These are phyloP conservation scores for Clarias pachynema DNA, from an alignment of 2,797 vertebrate genomes.

Conservation along the genomic window DNA sequence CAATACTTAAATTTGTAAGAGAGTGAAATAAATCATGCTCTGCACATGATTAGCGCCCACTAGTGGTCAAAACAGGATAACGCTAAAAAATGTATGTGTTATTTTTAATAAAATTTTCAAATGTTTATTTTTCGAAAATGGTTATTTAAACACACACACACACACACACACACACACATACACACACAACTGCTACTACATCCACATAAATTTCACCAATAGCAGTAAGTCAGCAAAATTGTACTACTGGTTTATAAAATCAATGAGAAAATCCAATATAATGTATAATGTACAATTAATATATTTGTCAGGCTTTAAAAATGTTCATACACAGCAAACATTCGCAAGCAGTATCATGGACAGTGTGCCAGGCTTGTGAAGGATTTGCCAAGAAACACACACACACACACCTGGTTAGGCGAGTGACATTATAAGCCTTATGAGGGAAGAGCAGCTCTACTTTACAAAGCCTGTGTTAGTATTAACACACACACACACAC, in stretches of 20 bases:
- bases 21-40: not conserved
- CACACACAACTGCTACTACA: no score
- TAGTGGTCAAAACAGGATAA: not conserved
- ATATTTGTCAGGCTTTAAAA: constrained; percentile 2
- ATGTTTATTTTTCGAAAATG: no score
- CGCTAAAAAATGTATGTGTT: not conserved
- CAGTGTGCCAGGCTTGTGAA: not conserved
- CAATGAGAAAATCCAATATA: not conserved
- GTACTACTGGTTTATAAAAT: not conserved
- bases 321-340: not conserved
- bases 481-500: not conserved
- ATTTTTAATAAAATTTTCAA: not conserved
- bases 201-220: not conserved
- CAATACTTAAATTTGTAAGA: not conserved
- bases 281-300: not conserved
- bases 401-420: not conserved
- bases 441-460: not conserved
- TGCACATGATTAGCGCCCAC: not conserved
- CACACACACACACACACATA: no score
- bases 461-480: constrained; percentile 23
- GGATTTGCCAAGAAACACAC: not conserved
- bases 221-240: not conserved
- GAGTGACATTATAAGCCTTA: constrained; percentile 4
- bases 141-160: no score
- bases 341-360: not conserved